Conservation (phyloP, 2,888 invertebrate species). For the Apotomis turbidana region DNA sequence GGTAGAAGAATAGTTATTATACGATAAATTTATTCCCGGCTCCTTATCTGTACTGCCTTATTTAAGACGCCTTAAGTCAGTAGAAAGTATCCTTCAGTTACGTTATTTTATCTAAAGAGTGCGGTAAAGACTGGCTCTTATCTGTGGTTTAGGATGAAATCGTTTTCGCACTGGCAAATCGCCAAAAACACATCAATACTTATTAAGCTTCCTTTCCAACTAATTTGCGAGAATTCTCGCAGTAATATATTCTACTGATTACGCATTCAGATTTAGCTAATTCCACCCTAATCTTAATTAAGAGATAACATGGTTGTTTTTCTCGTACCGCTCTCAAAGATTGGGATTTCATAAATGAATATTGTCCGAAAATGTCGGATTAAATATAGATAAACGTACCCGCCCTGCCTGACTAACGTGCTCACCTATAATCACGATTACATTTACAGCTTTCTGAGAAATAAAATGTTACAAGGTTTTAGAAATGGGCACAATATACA, state of each 20-base stretch:
- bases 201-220: slow-evolving; percentile 31
- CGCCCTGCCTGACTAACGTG: no score
- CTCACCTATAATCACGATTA: no score
- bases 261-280: slow-evolving; percentile 15
- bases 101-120: not conserved
- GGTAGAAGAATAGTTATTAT: slow-evolving; percentile 15
- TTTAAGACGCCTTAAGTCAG: not conserved
- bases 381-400: not conserved
- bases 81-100: not conserved
- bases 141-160: slow-evolving; percentile 16
- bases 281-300: slow-evolving; percentile 17
- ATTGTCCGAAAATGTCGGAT: not conserved
- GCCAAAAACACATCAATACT: slow-evolving; percentile 37
- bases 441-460: no score
- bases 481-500: no score
- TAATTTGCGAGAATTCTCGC: slow-evolving; percentile 26
- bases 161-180: slow-evolving; percentile 22
- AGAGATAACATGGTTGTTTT: slow-evolving; percentile 12
- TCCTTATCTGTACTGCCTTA: slow-evolving; percentile 13
- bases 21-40: slow-evolving; percentile 19
- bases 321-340: not conserved
- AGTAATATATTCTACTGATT: slow-evolving; percentile 17
- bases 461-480: no score
- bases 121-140: not conserved
- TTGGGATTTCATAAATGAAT: no score